Conservation (phyloP, 2,888 invertebrate genomes). For the Parapristionchus giblindavisi region DNA sequence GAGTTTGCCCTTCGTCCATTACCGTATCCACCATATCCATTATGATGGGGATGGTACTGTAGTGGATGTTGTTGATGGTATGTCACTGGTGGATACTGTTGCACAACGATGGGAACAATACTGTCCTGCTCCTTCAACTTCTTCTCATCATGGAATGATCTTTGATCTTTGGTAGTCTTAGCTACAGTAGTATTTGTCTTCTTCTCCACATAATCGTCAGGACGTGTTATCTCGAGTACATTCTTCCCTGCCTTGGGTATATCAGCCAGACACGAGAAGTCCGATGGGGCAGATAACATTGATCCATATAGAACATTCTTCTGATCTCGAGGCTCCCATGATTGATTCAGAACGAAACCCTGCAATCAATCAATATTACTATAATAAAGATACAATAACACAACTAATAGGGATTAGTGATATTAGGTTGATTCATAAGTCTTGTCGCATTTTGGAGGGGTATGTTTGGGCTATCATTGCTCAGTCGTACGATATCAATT, state of each 20-base stretch:
- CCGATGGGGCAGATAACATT: constrained; percentile 10
- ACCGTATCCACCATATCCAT: background rate
- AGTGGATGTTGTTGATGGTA: background rate
- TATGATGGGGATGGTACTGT: background rate
- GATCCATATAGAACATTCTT: constrained; percentile 6
- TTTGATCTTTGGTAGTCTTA: background rate
- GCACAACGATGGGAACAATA: background rate
- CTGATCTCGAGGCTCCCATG: background rate
- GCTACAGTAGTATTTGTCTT: background rate
- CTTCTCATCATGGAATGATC: background rate
- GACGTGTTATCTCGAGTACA: constrained; percentile 28
- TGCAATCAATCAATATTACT: too few species aligned
- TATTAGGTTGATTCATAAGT: too few species aligned
- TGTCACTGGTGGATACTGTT: background rate
- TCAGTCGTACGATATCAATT: too few species aligned
- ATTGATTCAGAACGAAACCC: constrained; percentile 23
- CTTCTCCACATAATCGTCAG: background rate
- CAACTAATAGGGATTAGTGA: too few species aligned
- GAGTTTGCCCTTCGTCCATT: background rate
- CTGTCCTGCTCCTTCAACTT: background rate
- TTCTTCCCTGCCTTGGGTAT: constrained; percentile 9
- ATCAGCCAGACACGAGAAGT: constrained; percentile 9
- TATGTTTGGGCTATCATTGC: too few species aligned
- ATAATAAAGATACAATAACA: too few species aligned
- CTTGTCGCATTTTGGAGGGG: too few species aligned